These are phyloP conservation scores for Venustoraphidia nigricollis DNA, from an alignment of 2,888 invertebrate species.

Conservation along the genomic window DNA sequence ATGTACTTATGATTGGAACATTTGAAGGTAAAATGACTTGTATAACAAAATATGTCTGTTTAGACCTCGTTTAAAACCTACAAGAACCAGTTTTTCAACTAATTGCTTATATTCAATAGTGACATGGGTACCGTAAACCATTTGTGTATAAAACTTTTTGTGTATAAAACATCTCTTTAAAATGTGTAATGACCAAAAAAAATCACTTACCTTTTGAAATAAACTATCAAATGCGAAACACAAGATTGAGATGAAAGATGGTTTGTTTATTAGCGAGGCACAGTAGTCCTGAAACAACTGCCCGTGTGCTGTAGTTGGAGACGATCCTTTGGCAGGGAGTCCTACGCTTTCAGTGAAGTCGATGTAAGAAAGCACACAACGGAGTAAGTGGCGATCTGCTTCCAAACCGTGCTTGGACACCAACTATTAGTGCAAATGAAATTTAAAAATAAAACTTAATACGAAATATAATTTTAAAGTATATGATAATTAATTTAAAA, in stretches of 20 bases:
- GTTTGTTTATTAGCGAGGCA: conserved; percentile 63
- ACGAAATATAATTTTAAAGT: background rate
- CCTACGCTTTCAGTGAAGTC: conserved; percentile 55
- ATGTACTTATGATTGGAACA: too few species aligned
- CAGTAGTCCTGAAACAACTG: conserved; percentile 68
- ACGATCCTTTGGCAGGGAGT: conserved; percentile 38
- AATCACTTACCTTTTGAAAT: conserved; percentile 44
- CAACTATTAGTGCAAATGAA: conserved; percentile 42
- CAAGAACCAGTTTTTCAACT: too few species aligned
- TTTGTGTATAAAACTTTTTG: too few species aligned
- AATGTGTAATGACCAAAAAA: background rate
- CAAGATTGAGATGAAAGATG: conserved; percentile 73
- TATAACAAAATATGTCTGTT: too few species aligned
- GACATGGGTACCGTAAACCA: too few species aligned
- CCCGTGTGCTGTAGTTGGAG: conserved; percentile 38
- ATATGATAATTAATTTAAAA: background rate
- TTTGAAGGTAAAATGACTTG: too few species aligned
- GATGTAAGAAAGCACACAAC: conserved; percentile 81
- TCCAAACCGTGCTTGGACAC: conserved; percentile 85
- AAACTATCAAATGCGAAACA: conserved; percentile 76
- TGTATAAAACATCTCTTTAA: too few species aligned
- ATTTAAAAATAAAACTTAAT: background rate
- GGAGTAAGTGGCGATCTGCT: conserved; percentile 92
- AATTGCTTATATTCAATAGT: too few species aligned
- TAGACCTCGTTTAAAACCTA: too few species aligned